Percentiles rank a stretch among this genome's conserved stretches.
Conservation (phyloP, 1,140 invertebrate species). For the Eurosta solidaginis region DNA sequence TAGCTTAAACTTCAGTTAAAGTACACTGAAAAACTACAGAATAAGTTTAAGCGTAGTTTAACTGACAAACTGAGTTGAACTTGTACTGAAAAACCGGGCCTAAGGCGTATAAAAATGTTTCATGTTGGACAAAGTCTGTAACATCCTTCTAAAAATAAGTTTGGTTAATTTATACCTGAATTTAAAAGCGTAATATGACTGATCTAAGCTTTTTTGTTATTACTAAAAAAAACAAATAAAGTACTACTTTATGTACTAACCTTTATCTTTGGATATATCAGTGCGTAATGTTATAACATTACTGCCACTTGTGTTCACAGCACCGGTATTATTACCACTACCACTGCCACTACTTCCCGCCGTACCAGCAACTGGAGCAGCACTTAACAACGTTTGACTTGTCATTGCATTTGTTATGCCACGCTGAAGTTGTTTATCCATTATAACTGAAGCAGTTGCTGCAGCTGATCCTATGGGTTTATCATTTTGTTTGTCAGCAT, state of each 20-base stretch:
- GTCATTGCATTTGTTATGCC: not conserved
- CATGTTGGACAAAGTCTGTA: too few species aligned
- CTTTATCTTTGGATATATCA: constrained; percentile 38
- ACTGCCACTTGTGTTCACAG: constrained; percentile 34
- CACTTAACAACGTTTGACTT: not conserved
- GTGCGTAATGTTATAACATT: constrained; percentile 34
- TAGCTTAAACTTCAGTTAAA: too few species aligned
- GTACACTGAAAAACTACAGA: too few species aligned
- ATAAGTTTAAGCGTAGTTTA: too few species aligned
- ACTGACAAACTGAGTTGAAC: too few species aligned
- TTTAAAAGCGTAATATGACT: too few species aligned
- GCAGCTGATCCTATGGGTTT: constrained; percentile 20
- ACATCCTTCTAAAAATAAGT: too few species aligned
- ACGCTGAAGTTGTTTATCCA: constrained; percentile 40
- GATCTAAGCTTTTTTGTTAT: not conserved
- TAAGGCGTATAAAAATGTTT: too few species aligned
- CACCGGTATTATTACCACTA: constrained; percentile 41
- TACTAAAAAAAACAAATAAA: not conserved
- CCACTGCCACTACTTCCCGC: constrained; percentile 38
- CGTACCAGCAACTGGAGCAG: constrained; percentile 16
- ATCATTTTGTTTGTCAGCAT: not conserved
- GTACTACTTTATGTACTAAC: not conserved
- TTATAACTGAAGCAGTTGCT: constrained; percentile 23
- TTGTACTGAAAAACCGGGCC: too few species aligned
- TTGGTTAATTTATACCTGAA: too few species aligned